Base-by-base conservation (phyloP, 1,140 invertebrate species). In the Harpegnathos saltator region DNA sequence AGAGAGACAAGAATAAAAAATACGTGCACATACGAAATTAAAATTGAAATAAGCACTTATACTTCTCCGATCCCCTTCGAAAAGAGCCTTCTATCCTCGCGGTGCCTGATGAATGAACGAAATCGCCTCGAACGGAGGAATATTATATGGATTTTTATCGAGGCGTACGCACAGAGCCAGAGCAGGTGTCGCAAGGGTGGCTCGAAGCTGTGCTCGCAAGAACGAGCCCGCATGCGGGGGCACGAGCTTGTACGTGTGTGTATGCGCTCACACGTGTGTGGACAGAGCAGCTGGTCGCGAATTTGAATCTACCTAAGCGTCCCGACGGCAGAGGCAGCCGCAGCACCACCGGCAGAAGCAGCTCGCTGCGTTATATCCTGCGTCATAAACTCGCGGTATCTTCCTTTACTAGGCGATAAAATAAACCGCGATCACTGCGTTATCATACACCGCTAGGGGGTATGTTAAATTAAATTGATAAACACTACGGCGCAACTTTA, bases 391-490 rank as follows among this genome's bases (percentile, higher is more conserved):
- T 58, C 65, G 52, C 29, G 52, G 11, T 80, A 80, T 80, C 75
- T 80, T 71, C 65, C 65, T 80, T 80, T 59, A 80, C 24, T 80
- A 24, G 17, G 52, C 54, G 75, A 80, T 80, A 80, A 80, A 80
- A 80, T 80, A 71, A 80, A 80, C 52, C 33, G 58, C 75, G 75
- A 80, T 71, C 65, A 71, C 52, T 71, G 75, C 52, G 50, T 80
- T 80, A 80, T 80, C 75, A 80, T 80, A 52, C 52, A 33, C 22
- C 52, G 52, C 52, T 50, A 17, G 22, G 65, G n/a, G 65, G 44
- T 58, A 52, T 44, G 65, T 80, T 80, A 80, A 80, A 80, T 80
- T 80, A 80, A 80, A 80, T 80, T 71, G 75, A 80, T 80, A 69
- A 80, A 71, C 65, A 29, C 38, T 80, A 78, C 63, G 15, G n/a